Conservation (phyloP, 2,113 vertebrate species). For the Tonatia bakeri region DNA sequence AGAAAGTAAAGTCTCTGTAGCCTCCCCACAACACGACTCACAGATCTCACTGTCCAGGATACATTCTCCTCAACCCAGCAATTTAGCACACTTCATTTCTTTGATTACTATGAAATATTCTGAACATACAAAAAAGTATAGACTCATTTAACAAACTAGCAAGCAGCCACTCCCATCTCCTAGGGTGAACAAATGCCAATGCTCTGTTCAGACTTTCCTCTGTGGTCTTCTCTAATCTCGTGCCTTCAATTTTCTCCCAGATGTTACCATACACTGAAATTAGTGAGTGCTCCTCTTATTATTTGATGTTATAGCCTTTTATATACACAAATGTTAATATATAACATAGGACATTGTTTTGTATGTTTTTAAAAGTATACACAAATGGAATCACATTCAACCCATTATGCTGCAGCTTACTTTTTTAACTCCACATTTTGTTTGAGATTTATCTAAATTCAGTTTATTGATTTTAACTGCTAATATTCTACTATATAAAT, state of each 20-base stretch:
- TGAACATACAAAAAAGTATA: neutral
- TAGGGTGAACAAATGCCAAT: neutral
- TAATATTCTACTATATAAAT: conserved; percentile 1
- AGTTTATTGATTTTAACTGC: neutral
- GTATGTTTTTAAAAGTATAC: neutral
- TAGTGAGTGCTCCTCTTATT: neutral
- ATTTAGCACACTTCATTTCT: neutral
- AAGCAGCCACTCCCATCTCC: neutral
- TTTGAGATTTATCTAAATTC: conserved; percentile 18
- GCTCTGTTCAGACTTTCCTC: neutral
- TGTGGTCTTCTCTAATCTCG: neutral
- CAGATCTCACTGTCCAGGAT: neutral
- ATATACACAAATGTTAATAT: neutral
- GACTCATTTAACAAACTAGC: neutral
- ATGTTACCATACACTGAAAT: neutral
- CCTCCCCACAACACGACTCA: neutral
- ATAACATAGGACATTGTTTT: neutral
- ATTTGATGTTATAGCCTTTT: neutral
- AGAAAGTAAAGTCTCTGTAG: neutral
- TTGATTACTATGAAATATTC: neutral
- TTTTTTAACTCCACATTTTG: neutral
- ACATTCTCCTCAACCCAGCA: neutral
- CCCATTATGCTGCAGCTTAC: neutral
- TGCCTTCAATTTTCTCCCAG: neutral
- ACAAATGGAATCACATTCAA: neutral